Evolutionary conservation across 1,140 invertebrate genomes (phyloP).

Genomic region (Scylla paramamosain): DNA sequence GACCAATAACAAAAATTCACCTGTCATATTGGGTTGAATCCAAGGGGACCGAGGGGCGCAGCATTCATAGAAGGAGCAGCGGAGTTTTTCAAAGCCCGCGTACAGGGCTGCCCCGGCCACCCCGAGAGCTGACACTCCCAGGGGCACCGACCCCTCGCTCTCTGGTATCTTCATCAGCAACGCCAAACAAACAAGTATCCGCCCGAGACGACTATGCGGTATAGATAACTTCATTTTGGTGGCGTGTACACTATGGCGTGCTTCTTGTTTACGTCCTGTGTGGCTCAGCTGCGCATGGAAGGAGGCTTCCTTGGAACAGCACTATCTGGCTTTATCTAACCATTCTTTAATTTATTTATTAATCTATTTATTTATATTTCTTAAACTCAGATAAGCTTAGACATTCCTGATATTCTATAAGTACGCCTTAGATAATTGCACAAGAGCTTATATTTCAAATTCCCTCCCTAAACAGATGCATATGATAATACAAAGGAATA

Average conservation of each 20-base stretch:
- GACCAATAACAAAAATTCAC: constrained; percentile 31
- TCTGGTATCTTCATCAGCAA: neutral
- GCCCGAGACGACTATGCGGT: neutral
- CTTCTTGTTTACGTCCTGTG: no score
- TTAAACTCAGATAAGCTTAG: no score
- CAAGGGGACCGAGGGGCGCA: constrained; percentile 44
- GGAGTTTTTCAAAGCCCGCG: constrained; percentile 61
- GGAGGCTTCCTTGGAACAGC: no score
- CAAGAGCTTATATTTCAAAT: no score
- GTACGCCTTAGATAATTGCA: no score
- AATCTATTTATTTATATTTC: no score
- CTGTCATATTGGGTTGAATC: constrained; percentile 55
- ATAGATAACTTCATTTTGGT: neutral
- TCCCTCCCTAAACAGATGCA: no score
- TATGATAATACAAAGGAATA: no score
- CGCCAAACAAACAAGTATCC: neutral
- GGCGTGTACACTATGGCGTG: neutral
- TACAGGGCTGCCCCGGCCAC: constrained; percentile 60
- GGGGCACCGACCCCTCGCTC: constrained; percentile 36
- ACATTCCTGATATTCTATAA: no score
- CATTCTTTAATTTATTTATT: no score
- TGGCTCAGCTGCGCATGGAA: no score
- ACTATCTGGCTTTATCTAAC: no score
- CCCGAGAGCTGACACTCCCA: constrained; percentile 55
- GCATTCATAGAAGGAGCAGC: constrained; percentile 70